phyloP scores from a whole-genome alignment of 2,797 vertebrate species.

The Protonibea diacanthus region DNA sequence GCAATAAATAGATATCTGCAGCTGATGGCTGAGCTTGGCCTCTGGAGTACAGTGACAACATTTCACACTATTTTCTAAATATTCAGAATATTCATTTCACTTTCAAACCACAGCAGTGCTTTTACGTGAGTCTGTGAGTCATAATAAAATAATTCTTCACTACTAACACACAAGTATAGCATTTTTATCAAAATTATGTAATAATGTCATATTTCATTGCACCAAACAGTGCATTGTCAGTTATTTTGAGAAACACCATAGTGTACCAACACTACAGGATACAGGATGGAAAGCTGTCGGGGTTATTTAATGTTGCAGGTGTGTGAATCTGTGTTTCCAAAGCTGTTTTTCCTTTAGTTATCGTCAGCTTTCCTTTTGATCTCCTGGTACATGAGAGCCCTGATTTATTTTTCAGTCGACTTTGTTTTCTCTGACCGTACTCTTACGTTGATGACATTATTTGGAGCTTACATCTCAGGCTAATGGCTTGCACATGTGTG shows the following conservation, averaged over 20 bases:
- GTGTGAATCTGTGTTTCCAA: slow-evolving; percentile 45
- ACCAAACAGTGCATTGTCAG: slow-evolving; percentile 20
- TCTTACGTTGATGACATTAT: background rate
- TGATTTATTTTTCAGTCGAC: slow-evolving; percentile 37
- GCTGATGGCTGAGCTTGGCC: no score
- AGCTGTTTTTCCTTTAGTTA: slow-evolving; percentile 61
- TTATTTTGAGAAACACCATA: slow-evolving; percentile 34
- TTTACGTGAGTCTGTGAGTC: background rate
- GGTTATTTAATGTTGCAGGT: slow-evolving; percentile 66
- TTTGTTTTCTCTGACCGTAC: slow-evolving; percentile 33
- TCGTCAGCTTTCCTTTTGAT: slow-evolving; percentile 41
- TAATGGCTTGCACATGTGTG: slow-evolving; percentile 38
- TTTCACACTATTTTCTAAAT: background rate
- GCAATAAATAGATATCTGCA: no score
- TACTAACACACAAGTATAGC: background rate
- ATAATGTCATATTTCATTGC: background rate
- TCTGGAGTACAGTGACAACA: background rate
- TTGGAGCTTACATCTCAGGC: background rate
- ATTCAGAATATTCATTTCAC: no score
- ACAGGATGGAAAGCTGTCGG: slow-evolving; percentile 57
- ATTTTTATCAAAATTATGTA: background rate
- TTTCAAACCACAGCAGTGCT: background rate
- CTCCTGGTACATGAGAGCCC: slow-evolving; percentile 18
- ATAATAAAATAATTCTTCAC: no score
- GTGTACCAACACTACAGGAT: slow-evolving; percentile 54